Evolutionary conservation across 2,113 vertebrate species (phyloP), one percentile per base, ranked within the genome.

Genomic region (Petaurus breviceps): DNA sequence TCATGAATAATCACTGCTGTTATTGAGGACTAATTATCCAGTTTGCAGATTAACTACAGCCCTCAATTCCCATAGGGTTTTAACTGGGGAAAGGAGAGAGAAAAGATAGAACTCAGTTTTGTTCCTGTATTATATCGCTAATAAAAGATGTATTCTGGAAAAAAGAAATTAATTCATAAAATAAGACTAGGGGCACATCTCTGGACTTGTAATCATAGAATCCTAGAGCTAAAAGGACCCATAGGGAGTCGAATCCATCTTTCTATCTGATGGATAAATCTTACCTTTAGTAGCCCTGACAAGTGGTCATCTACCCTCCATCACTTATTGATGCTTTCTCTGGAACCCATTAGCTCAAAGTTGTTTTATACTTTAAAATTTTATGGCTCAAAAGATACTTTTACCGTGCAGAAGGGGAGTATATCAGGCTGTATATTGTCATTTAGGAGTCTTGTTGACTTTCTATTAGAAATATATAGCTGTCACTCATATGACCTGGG

Each of bases 301-400:
- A 95, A 91, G 28, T 90, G 26, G 95, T 47, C 68, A 51, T 92
- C 55, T 61, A 37, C 46, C 43, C 24, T 54, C 94, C 77, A 54
- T 90, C 53, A 54, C 84, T 51, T 94, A 91, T 52, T 93, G 8
- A 10, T 12, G 46, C 10, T 94, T 49, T 96, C 50, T 31, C 52
- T 31, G 26, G 55, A 51, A 11, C 91, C 51, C 51, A 43, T 68
- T 90, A 57, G 92, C 31, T 53, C 89, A 84, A 22, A 94, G 26
- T 53, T 95, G 12, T 46, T 94, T 68, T 93, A 37, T 47, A 91
- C 51, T 89, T 93, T 52, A 92, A 51, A 91, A 19, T 51, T 91
- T 90, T 95, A 93, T 91, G 24, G 43, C 68, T 96, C 55, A 50
- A 94, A 95, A 96, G 94, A 61, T 90, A 54, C 19, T 51, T 2